Evolutionary conservation across 2,888 invertebrate genomes (phyloP).

Genomic region (Agrochola litura): DNA sequence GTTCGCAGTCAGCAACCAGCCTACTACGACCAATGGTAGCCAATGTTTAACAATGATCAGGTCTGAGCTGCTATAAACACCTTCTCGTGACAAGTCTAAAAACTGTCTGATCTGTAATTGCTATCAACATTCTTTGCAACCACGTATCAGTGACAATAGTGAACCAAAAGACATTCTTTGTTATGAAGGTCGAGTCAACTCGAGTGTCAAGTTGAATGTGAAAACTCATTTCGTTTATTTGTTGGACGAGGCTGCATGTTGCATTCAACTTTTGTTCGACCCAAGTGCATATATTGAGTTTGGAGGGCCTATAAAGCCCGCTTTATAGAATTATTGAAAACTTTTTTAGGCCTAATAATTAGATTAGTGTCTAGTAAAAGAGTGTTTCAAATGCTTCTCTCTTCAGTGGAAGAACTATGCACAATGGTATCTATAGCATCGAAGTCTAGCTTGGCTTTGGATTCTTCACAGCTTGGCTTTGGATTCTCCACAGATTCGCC

Average conservation of each 20-base stretch:
- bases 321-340: constrained; percentile 1
- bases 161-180: constrained; percentile 41
- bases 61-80: background rate
- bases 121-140: constrained; percentile 35
- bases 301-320: background rate
- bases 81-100: constrained; percentile 14
- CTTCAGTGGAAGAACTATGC: too few species aligned
- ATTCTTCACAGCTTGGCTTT: too few species aligned
- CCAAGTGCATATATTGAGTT: background rate
- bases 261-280: background rate
- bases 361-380: background rate
- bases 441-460: too few species aligned
- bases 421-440: too few species aligned
- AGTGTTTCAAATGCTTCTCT: background rate
- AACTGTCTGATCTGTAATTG: constrained; percentile 35
- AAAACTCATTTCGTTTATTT: constrained; percentile 24
- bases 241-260: background rate
- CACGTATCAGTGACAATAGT: constrained; percentile 15
- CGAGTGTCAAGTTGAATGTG: constrained; percentile 24
- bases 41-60: background rate
- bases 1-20: background rate
- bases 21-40: background rate
- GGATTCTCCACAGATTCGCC: too few species aligned
- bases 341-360: too few species aligned
- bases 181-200: constrained; percentile 25